phyloP scores from a whole-genome alignment of 1,140 invertebrate genomes.

The Oryzaephilus surinamensis region DNA sequence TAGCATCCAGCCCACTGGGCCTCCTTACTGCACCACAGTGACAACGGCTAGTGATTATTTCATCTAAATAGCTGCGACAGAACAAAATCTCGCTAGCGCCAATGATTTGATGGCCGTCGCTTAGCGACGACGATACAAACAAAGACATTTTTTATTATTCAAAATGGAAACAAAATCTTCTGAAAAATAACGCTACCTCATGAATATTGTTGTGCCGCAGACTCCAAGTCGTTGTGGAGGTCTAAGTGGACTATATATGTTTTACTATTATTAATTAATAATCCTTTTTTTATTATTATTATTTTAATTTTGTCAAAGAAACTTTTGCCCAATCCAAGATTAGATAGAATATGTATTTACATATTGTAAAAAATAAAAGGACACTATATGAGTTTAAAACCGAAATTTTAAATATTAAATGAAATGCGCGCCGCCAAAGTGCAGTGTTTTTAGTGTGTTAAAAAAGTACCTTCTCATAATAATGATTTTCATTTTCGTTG shows the following conservation, averaged over 20 bases:
- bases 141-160: no score
- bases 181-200: slow-evolving; percentile 30
- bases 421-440: no score
- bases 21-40: slow-evolving; percentile 37
- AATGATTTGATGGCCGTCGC: slow-evolving; percentile 3
- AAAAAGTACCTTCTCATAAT: slow-evolving; percentile 21
- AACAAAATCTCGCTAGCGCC: background rate
- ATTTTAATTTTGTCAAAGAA: slow-evolving; percentile 11
- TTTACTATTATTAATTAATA: slow-evolving; percentile 7
- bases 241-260: slow-evolving; percentile 22
- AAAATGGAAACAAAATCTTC: no score
- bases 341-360: no score
- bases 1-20: slow-evolving; percentile 68
- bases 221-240: slow-evolving; percentile 23
- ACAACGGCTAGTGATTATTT: slow-evolving; percentile 32
- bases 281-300: slow-evolving; percentile 6
- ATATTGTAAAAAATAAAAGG: no score
- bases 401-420: no score
- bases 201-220: slow-evolving; percentile 7
- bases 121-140: slow-evolving; percentile 7
- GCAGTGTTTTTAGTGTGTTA: no score
- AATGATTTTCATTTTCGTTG: slow-evolving; percentile 9
- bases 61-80: no score
- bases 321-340: no score
- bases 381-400: no score